Evolutionary conservation across 2,113 vertebrate species (phyloP).

Genomic region (Paracanthobrama guichenoti): DNA sequence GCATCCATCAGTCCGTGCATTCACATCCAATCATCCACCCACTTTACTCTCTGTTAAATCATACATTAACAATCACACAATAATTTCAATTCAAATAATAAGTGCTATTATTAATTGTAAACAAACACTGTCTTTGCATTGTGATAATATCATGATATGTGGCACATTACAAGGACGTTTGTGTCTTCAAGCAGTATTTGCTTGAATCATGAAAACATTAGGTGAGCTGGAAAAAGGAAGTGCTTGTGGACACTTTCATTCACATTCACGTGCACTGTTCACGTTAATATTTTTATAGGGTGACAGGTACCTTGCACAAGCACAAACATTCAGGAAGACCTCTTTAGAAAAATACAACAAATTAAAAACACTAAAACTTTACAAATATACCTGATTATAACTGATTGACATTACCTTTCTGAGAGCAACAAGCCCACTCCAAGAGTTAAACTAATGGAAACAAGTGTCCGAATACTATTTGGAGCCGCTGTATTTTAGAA

Average conservation of each 20-base stretch:
- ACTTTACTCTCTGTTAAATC: not conserved
- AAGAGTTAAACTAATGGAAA: not conserved
- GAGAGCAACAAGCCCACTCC: not conserved
- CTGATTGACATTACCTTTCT: not conserved
- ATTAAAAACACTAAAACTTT: not conserved
- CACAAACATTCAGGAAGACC: not conserved
- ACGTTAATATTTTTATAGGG: not conserved
- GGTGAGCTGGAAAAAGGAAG: not conserved
- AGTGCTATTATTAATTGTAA: not conserved
- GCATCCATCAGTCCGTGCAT: not conserved
- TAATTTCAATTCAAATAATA: not conserved
- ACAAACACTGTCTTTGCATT: not conserved
- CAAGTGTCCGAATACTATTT: not conserved
- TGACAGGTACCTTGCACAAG: not conserved
- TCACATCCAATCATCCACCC: not conserved
- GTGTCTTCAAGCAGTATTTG: not conserved
- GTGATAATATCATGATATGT: not conserved
- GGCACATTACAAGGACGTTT: not conserved
- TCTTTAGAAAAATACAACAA: not conserved
- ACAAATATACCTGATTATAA: too few relatives aligned
- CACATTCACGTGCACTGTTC: not conserved
- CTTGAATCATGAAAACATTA: not conserved
- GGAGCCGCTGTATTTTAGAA: not conserved
- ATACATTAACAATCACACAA: not conserved
- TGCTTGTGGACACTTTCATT: not conserved